Percentiles rank a stretch among this genome's conserved stretches.
Conservation (phyloP, 2,797 vertebrate species). For the Taenioides sp. region DNA sequence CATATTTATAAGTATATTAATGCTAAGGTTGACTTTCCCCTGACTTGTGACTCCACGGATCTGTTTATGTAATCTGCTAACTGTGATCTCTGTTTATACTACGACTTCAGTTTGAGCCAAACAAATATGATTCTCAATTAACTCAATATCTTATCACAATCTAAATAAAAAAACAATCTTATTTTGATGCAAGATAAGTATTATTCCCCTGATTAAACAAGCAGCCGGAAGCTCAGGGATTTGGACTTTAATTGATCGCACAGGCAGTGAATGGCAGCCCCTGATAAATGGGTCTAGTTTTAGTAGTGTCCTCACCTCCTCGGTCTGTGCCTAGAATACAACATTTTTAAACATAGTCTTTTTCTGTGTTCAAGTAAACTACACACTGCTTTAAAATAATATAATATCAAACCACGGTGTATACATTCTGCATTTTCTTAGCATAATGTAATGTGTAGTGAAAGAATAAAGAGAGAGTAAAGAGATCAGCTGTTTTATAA, state of each 20-base stretch:
- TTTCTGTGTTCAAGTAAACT: background rate
- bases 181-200: slow-evolving; percentile 63
- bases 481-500: slow-evolving; percentile 34
- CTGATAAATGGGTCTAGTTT: slow-evolving; percentile 57
- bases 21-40: no score
- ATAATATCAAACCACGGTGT: background rate
- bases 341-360: slow-evolving; percentile 44
- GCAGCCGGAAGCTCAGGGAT: slow-evolving; percentile 62
- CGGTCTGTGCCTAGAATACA: slow-evolving; percentile 64
- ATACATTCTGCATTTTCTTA: background rate
- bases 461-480: slow-evolving; percentile 25
- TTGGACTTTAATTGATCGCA: slow-evolving; percentile 71
- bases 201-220: slow-evolving; percentile 64
- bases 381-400: background rate
- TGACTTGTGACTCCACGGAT: background rate
- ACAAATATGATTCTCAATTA: background rate
- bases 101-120: no score
- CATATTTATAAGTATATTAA: background rate
- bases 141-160: slow-evolving; percentile 19
- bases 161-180: slow-evolving; percentile 31
- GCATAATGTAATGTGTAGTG: background rate
- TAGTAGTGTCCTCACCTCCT: slow-evolving; percentile 63
- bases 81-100: background rate
- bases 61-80: background rate
- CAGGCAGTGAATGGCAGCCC: slow-evolving; percentile 62